Evolutionary conservation across 2,888 invertebrate genomes (phyloP).

Genomic region (Ernsta delagoae): DNA sequence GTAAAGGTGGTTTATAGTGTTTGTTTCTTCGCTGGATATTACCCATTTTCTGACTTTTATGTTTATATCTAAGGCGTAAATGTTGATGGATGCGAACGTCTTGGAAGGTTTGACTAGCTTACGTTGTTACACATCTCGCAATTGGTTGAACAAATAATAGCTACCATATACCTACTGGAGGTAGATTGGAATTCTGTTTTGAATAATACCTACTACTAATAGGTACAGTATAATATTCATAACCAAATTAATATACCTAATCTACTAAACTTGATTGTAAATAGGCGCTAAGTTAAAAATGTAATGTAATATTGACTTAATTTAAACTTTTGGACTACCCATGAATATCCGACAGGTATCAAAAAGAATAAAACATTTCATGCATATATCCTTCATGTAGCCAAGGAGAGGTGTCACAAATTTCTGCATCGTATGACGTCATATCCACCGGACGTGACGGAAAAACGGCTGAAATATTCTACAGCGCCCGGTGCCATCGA

Average conservation of each 20-base stretch:
- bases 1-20: conserved; percentile 42
- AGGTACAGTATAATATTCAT: no score
- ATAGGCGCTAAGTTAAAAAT: no score
- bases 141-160: not conserved
- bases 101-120: not conserved
- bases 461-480: conserved; percentile 21
- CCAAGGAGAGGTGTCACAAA: conserved; percentile 24
- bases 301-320: no score
- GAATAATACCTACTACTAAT: no score
- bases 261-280: no score
- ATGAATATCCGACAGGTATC: no score
- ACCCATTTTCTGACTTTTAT: conserved; percentile 40
- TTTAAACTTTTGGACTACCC: no score
- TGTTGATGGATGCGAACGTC: not conserved
- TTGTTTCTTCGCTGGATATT: conserved; percentile 42
- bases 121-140: not conserved
- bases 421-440: conserved; percentile 6
- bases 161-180: not conserved
- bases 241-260: no score
- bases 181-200: no score
- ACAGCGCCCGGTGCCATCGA: not conserved
- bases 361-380: conserved; percentile 22
- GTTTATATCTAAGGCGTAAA: conserved; percentile 15
- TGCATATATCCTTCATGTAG: not conserved
- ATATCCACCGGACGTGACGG: conserved; percentile 17